phyloP scores from a whole-genome alignment of 2,113 vertebrate species.

The Macaca fascicularis region DNA sequence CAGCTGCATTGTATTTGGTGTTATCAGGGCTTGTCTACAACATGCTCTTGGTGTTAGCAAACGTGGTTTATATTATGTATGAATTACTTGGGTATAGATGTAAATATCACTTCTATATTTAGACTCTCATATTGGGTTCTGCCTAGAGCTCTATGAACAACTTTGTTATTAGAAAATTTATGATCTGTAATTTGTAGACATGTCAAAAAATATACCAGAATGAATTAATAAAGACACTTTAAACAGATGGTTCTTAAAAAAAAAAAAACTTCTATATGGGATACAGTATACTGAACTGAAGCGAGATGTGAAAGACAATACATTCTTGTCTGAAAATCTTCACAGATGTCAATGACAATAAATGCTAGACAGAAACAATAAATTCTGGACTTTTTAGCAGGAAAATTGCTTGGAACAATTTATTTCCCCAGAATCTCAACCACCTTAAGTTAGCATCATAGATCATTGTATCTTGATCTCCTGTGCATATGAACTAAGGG shows the following conservation, averaged over 20 bases:
- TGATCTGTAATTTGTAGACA: slow-evolving; percentile 71
- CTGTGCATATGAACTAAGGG: background rate
- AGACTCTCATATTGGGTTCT: slow-evolving; percentile 43
- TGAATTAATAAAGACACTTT: slow-evolving; percentile 74
- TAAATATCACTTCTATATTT: slow-evolving; percentile 59
- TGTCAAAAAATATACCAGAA: slow-evolving; percentile 67
- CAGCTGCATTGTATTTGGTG: background rate
- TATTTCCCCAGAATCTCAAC: slow-evolving; percentile 35
- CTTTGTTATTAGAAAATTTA: slow-evolving; percentile 74
- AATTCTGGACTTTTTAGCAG: slow-evolving; percentile 38
- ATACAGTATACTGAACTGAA: background rate
- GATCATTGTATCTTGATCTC: background rate
- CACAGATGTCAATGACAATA: slow-evolving; percentile 43
- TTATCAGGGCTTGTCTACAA: background rate
- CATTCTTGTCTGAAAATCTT: slow-evolving; percentile 27
- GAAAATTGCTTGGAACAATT: slow-evolving; percentile 45
- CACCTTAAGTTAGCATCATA: background rate
- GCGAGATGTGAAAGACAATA: background rate
- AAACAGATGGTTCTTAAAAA: slow-evolving; percentile 69
- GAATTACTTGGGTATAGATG: slow-evolving; percentile 33
- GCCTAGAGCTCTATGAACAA: slow-evolving; percentile 46
- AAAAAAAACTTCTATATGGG: background rate
- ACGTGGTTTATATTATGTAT: background rate
- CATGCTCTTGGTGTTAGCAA: background rate
- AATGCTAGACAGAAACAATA: slow-evolving; percentile 30